Base-by-base conservation (phyloP, 2,888 invertebrate species). In the Beris chalybata region DNA sequence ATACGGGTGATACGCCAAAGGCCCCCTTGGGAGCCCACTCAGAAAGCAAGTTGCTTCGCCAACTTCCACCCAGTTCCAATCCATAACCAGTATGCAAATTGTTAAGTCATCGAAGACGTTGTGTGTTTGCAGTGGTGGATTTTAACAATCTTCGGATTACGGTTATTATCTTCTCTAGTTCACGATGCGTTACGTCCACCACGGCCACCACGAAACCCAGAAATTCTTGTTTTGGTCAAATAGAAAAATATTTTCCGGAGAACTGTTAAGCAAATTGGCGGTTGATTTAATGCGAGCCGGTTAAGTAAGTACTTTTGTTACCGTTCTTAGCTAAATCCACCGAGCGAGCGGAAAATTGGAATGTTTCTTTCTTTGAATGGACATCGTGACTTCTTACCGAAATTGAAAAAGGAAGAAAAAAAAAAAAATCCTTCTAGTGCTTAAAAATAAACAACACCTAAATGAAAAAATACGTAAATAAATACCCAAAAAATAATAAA, bases 71-170 rank as follows among this genome's bases (percentile, higher is more conserved):
- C 38, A 38, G 38, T 5, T 38, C 9, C 9, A 5, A 43, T 38
- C 61, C 52, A 61, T 61, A 61, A 50, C 61, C 50, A 61, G 61
- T 61, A 61, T 61, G 61, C 61, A 52, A 61, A 61, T 61, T 38
- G 52, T 61, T 47, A 61, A 61, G 61, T 50, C 61, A 61, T 59
- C 59, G 59, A 59, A 13, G 7, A 29, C 47, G 47, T 29, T 22
- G 29, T 22, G 13, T 29, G 9, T 13, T 9, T 15, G 15, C 15
- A 7, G 9, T 50, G 50, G 50, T 29, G 15, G 30, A 53, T 30
- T 47, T 38, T 50, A 52, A 50, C 7, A 52, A 50, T 61, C 61
- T 61, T 44, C 29, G 30, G 38, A 52, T 52, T 61, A 61, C 61
- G 50, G 52, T 50, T 47, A 61, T 61, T 50, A 38, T 61, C 32